Percentiles rank a stretch among this genome's conserved stretches.
Evolutionary conservation across 2,888 invertebrate species (phyloP).

Genomic region (Carcina quercana): DNA sequence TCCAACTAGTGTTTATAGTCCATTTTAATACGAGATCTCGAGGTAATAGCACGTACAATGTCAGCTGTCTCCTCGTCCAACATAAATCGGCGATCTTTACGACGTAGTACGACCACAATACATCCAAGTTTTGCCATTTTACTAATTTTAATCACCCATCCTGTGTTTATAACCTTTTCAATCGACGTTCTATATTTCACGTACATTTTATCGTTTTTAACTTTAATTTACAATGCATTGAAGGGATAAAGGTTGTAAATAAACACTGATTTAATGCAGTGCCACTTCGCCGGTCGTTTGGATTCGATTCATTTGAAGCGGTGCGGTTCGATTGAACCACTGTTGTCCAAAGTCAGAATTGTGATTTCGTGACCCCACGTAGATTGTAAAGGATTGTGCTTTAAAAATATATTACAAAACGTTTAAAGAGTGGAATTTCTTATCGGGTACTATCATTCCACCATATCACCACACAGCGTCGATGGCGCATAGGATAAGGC

Average conservation of each 20-base stretch:
- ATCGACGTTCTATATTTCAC: constrained; percentile 11
- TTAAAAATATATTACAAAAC: no score
- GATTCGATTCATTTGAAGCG: constrained; percentile 30
- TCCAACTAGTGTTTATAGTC: no score
- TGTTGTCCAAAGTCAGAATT: no score
- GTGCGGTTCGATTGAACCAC: constrained; percentile 3
- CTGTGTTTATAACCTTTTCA: constrained; percentile 43
- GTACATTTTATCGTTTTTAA: constrained; percentile 1
- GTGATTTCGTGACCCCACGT: no score
- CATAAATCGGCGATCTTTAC: constrained; percentile 58
- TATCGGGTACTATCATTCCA: no score
- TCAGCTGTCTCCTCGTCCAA: constrained; percentile 29
- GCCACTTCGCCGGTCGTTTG: constrained; percentile 38
- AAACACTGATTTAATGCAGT: constrained; percentile 37
- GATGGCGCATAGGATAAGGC: no score
- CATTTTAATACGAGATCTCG: background rate
- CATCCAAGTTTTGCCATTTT: constrained; percentile 49
- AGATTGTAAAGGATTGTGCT: no score
- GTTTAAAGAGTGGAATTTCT: no score
- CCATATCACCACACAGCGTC: no score
- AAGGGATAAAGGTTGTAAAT: constrained; percentile 42
- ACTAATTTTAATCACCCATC: constrained; percentile 65
- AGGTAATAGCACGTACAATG: no score
- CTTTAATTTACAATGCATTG: constrained; percentile 50
- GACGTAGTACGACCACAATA: constrained; percentile 48